A percentile compares a stretch with the other conserved stretches of the same genome.
phyloP scores from a whole-genome alignment of 2,888 invertebrate genomes.

The Drosophila kokeensis region DNA sequence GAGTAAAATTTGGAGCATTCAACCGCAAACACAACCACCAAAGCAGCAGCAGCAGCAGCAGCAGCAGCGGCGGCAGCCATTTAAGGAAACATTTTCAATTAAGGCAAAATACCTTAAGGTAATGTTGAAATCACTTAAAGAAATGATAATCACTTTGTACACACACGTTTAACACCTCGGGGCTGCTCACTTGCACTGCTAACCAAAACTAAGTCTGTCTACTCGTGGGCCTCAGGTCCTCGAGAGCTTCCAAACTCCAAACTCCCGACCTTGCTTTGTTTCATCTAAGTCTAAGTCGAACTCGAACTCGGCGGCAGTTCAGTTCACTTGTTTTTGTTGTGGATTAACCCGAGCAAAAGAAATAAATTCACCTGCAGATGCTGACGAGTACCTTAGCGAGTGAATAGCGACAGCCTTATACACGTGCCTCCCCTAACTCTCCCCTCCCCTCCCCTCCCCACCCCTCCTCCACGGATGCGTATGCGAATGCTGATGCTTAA shows the following conservation, averaged over 20 bases:
- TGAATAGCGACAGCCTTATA: constrained; percentile 22
- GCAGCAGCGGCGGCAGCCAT: constrained; percentile 46
- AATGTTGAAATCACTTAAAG: constrained; percentile 81
- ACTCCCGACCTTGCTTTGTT: not conserved
- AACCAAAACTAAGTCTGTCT: constrained; percentile 21
- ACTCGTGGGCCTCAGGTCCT: constrained; percentile 26
- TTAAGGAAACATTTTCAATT: constrained; percentile 75
- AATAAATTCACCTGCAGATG: constrained; percentile 77
- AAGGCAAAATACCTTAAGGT: constrained; percentile 74
- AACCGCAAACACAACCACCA: constrained; percentile 21
- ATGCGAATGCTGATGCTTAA: constrained; percentile 10
- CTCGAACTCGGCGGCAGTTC: constrained; percentile 16
- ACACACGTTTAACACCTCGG: constrained; percentile 73
- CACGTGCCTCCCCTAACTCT: not conserved
- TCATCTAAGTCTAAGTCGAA: constrained; percentile 19
- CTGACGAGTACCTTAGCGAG: constrained; percentile 56
- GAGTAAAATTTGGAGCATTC: constrained; percentile 53
- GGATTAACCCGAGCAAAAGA: constrained; percentile 76
- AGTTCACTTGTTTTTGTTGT: constrained; percentile 71
- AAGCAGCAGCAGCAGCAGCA: constrained; percentile 38
- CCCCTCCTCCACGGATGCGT: not conserved
- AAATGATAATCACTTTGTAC: constrained; percentile 80
- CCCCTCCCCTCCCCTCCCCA: not conserved
- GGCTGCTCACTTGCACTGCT: constrained; percentile 57
- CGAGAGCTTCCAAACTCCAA: constrained; percentile 10